These are phyloP conservation scores for Sorex araneus DNA, from an alignment of 2,113 vertebrate genomes.

Conservation along the genomic window DNA sequence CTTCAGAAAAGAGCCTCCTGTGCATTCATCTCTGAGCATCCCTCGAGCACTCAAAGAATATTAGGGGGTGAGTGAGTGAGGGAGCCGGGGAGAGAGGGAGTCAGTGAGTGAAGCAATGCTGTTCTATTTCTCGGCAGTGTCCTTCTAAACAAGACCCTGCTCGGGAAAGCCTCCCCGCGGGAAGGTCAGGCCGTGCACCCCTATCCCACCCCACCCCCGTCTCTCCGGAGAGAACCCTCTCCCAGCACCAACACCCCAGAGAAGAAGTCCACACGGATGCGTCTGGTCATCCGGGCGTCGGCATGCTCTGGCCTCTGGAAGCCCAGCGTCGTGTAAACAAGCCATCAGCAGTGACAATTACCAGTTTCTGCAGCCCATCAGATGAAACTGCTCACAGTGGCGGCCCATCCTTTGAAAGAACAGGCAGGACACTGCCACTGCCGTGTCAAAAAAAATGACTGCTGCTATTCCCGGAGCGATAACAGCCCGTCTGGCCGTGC, in stretches of 20 bases:
- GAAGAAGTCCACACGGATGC: constrained; percentile 5
- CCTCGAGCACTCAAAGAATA: not conserved
- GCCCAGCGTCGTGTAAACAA: constrained; percentile 59
- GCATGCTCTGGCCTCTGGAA: constrained; percentile 47
- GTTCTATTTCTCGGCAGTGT: not conserved
- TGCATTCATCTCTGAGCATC: not conserved
- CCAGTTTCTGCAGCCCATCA: constrained; percentile 22
- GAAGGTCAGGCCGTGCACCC: not conserved
- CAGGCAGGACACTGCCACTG: constrained; percentile 22
- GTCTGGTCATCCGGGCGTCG: not conserved
- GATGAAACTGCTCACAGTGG: constrained; percentile 14
- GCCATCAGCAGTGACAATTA: constrained; percentile 56
- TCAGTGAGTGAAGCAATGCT: not conserved
- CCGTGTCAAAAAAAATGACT: not conserved
- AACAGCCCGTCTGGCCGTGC: constrained; percentile 74
- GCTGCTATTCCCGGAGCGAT: constrained; percentile 68
- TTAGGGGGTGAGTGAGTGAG: not conserved
- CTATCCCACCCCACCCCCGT: not conserved
- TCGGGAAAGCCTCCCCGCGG: not conserved
- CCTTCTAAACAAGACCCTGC: not conserved
- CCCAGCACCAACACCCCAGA: constrained; percentile 45
- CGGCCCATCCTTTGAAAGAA: constrained; percentile 60
- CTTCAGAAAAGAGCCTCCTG: not conserved
- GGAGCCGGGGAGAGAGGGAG: not conserved
- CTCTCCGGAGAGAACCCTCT: not conserved